phyloP scores from a whole-genome alignment of 2,797 vertebrate species.

The Melanotaenia maccullochi region DNA sequence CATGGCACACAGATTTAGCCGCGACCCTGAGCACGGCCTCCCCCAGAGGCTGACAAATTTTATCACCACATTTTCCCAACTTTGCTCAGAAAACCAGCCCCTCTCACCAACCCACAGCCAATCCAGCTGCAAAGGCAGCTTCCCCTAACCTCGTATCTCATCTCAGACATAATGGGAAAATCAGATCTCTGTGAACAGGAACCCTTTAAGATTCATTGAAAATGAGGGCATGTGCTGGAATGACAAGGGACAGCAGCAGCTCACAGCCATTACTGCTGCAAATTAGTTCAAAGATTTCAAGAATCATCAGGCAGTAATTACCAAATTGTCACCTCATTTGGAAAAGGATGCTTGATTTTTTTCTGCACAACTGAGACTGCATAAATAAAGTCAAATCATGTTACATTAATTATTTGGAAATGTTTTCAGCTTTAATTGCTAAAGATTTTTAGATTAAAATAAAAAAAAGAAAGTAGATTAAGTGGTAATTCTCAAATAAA shows the following conservation, averaged over 20 bases:
- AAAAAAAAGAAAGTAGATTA: not conserved
- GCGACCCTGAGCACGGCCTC: slow-evolving; percentile 87
- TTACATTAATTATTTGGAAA: not conserved
- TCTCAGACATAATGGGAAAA: slow-evolving; percentile 77
- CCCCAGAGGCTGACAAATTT: slow-evolving; percentile 87
- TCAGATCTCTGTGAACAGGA: slow-evolving; percentile 72
- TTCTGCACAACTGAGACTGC: slow-evolving; percentile 1
- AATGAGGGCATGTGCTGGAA: slow-evolving; percentile 56
- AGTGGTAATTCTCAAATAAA: not conserved
- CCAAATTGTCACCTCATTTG: slow-evolving; percentile 18
- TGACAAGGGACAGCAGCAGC: slow-evolving; percentile 48
- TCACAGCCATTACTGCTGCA: slow-evolving; percentile 27
- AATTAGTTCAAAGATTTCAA: slow-evolving; percentile 18
- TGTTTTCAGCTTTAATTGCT: not conserved
- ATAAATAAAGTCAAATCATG: slow-evolving; percentile 12
- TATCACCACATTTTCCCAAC: slow-evolving; percentile 88
- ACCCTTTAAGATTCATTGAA: slow-evolving; percentile 73
- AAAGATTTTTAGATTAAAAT: not conserved
- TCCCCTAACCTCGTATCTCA: slow-evolving; percentile 71
- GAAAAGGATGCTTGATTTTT: not conserved
- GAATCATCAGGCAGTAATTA: slow-evolving; percentile 24
- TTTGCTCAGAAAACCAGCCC: slow-evolving; percentile 68
- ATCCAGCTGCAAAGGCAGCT: slow-evolving; percentile 58
- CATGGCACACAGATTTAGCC: slow-evolving; percentile 87
- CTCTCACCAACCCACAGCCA: slow-evolving; percentile 46